Evolutionary conservation across 35 echinoderm and acorn worm genomes (phyloP), one percentile per base, ranked within the genome.

Genomic region (Ptychodera flava): DNA sequence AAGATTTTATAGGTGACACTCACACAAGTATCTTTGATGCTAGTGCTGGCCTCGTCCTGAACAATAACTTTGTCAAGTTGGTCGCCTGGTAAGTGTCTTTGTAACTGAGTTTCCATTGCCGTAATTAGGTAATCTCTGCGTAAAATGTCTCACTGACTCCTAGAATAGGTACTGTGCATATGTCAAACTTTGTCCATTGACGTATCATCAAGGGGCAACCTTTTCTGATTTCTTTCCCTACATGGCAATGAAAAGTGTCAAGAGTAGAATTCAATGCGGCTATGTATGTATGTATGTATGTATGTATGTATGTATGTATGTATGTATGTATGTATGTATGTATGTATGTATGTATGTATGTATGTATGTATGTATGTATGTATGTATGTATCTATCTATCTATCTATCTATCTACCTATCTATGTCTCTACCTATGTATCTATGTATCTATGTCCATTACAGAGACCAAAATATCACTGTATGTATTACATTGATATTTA

Each of bases 21-120:
- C 84, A 85, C 1, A 94, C 96, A 34, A 94, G 96, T 64, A 94
- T 99, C 31, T 99, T 99, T 87, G 96, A 99, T 87, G 96, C 96
- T 52, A 79, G 34, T 79, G 96, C 96, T 31, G 96, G 96, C 34
- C 94, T 99, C 64, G 88, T 90, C 36, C 92, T 99, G 0, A 92
- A 45, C 45, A 84, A 91, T 35, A 94, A 90, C 36, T 99, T 99
- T 90, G 93, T 99, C 78, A 99, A 99, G 78, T 90, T 99, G 22
- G 96, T 99, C 0, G 82, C 96, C 85, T 99, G 96, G 45, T 64
- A 22, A 12, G 45, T 64, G 45, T 64, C 6, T 64, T 12, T 64
- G 45, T 64, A 64, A 12, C 6, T 64, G 22, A 12, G 45, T 64
- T 12, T 64, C 6, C 22, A 64, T 64, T 6, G 6, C 6, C 22